Evolutionary conservation across 2,888 invertebrate species (phyloP), one percentile per base, ranked within the genome.

Genomic region (Leucoma salicis): DNA sequence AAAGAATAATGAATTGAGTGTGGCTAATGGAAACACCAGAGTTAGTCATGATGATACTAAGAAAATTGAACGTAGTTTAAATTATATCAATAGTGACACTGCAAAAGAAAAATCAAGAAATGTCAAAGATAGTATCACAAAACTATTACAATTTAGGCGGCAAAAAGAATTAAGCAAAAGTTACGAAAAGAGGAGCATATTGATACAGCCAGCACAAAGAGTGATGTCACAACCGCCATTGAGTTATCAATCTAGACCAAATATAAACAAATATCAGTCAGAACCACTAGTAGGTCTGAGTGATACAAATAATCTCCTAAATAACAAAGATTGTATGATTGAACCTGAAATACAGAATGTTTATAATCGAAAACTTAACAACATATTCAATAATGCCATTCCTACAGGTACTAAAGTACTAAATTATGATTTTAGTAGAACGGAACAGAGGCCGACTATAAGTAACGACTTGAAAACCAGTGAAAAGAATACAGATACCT

Each of bases 121-220:
- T 0, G 54, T 61, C n/a, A 85, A 78, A 43, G 63, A 65, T 12
- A 74, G 70, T 51, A 69, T 88, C 34, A 52, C 69, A 3, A 77
- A 70, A 49, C 63, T 88, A 2, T 53, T 88, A 27, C 73, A 81
- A 27, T 80, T 71, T 47, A 67, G 85, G 35, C 68, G 70, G 15
- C 63, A 72, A 29, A 76, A 68, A 48, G 42, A 62, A 6, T 14
- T 51, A 11, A 16, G 32, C 5, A 46, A 47, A 10, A 52, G 10
- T 6, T n/a, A n/a, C n/a, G n/a, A n/a, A n/a, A n/a, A n/a, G n/a
- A n/a, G n/a, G n/a, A n/a, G n/a, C n/a, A n/a, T n/a, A n/a, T n/a
- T n/a, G n/a, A n/a, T n/a, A n/a, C n/a, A n/a, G n/a, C 33, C 15
- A 49, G 51, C 35, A 47, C 58, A 32, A 39, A 52, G 8, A 39